Evolutionary conservation across 2,888 invertebrate genomes (phyloP).

Genomic region (Drosophila merina): DNA sequence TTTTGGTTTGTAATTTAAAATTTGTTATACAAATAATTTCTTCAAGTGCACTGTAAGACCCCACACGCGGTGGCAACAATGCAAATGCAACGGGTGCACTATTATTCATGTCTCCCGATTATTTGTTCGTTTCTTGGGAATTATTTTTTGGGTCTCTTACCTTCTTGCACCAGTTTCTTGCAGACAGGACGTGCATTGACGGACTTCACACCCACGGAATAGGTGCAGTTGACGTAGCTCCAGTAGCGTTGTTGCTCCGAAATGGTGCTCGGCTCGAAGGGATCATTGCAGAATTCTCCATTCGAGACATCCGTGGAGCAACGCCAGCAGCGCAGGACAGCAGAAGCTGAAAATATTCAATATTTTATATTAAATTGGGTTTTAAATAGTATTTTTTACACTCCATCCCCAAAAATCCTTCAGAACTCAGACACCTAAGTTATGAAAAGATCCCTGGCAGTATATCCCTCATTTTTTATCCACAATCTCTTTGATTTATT

Average conservation of each 20-base stretch:
- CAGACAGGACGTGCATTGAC: conserved; percentile 87
- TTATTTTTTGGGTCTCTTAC: conserved; percentile 84
- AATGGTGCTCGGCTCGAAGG: conserved; percentile 86
- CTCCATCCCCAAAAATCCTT: too few species aligned
- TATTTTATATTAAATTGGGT: not conserved
- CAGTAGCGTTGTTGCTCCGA: conserved; percentile 84
- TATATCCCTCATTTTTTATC: not conserved
- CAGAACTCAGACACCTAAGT: not conserved
- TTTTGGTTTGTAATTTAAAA: not conserved
- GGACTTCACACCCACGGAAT: conserved; percentile 84
- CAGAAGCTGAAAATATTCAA: conserved; percentile 84
- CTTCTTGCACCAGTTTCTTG: conserved; percentile 90
- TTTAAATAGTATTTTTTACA: too few species aligned
- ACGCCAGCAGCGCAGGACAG: conserved; percentile 89
- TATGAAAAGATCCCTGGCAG: too few species aligned
- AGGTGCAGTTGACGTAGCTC: conserved; percentile 84
- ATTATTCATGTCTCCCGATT: conserved; percentile 24
- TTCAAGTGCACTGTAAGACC: conserved; percentile 18
- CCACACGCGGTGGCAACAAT: conserved; percentile 38
- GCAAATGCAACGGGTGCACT: conserved; percentile 38
- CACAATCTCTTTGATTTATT: not conserved
- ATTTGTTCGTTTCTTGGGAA: not conserved
- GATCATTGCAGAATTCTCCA: conserved; percentile 89
- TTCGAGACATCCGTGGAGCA: conserved; percentile 88
- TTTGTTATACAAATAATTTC: not conserved